phyloP scores from a whole-genome alignment of 2,113 vertebrate genomes.

The Pseudorasbora parva region DNA sequence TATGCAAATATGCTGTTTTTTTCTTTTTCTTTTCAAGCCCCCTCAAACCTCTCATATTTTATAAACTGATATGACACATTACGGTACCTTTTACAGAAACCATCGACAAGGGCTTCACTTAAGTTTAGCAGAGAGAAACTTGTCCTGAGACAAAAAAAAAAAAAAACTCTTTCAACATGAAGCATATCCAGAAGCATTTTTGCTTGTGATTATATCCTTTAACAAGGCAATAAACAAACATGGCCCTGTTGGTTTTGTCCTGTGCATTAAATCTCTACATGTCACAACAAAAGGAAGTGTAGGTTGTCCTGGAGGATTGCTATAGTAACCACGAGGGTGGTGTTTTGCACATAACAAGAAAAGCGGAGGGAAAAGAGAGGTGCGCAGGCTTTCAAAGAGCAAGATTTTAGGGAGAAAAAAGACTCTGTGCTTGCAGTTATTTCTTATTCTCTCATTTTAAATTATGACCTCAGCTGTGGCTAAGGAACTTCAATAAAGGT shows the following conservation, averaged over 20 bases:
- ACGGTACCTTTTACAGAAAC: neutral
- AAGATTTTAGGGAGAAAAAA: neutral
- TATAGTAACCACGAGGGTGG: slow-evolving; percentile 35
- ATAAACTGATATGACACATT: neutral
- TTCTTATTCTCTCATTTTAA: neutral
- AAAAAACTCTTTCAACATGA: neutral
- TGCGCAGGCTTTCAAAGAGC: neutral
- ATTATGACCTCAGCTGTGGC: neutral
- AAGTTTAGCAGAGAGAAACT: neutral
- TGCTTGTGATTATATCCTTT: neutral
- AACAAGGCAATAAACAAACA: slow-evolving; percentile 12
- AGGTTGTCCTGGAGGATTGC: slow-evolving; percentile 37
- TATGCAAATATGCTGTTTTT: neutral
- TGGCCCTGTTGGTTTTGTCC: slow-evolving; percentile 22
- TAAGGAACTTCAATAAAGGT: neutral
- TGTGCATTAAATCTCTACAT: slow-evolving; percentile 22
- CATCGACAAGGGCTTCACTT: neutral
- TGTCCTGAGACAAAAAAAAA: neutral
- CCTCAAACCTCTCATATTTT: neutral
- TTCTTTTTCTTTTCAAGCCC: neutral
- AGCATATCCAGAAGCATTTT: neutral
- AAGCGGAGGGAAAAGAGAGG: neutral
- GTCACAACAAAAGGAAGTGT: slow-evolving; percentile 24
- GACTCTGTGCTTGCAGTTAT: neutral
- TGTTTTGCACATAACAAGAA: slow-evolving; percentile 36